A percentile compares a stretch with the other conserved stretches of the same genome.
These are phyloP conservation scores for Hartigia nigra DNA, from an alignment of 2,888 invertebrate genomes.

Conservation along the genomic window DNA sequence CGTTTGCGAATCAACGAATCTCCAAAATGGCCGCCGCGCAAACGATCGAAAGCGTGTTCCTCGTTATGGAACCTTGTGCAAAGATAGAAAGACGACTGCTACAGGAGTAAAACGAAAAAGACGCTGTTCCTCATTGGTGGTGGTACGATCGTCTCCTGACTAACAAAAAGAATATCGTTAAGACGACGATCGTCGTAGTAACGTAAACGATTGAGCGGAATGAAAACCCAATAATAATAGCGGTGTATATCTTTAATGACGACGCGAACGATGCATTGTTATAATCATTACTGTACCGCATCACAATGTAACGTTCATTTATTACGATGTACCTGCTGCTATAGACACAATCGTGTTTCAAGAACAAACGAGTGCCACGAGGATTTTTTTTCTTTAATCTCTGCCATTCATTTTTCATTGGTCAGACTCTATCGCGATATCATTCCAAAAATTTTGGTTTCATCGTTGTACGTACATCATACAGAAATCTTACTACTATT, in stretches of 20 bases:
- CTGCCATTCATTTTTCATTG: background rate
- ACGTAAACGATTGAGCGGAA: background rate
- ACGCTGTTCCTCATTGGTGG: conserved; percentile 4
- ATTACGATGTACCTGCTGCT: conserved; percentile 59
- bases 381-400: background rate
- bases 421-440: background rate
- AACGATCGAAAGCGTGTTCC: background rate
- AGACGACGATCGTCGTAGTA: background rate
- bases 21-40: background rate
- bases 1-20: background rate
- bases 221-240: background rate
- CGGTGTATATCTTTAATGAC: background rate
- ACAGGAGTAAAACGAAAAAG: background rate
- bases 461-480: background rate
- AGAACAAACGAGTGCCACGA: background rate
- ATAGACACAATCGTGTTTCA: conserved; percentile 54
- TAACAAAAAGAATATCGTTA: background rate
- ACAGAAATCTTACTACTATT: background rate
- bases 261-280: background rate
- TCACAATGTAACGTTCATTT: conserved; percentile 14
- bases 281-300: background rate
- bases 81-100: background rate
- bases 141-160: conserved; percentile 1
- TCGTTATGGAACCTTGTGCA: background rate
- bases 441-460: background rate